Percentiles rank a stretch among this genome's conserved stretches.
Conservation (phyloP, 2,797 vertebrate genomes). For the Silurus lanzhouensis region DNA sequence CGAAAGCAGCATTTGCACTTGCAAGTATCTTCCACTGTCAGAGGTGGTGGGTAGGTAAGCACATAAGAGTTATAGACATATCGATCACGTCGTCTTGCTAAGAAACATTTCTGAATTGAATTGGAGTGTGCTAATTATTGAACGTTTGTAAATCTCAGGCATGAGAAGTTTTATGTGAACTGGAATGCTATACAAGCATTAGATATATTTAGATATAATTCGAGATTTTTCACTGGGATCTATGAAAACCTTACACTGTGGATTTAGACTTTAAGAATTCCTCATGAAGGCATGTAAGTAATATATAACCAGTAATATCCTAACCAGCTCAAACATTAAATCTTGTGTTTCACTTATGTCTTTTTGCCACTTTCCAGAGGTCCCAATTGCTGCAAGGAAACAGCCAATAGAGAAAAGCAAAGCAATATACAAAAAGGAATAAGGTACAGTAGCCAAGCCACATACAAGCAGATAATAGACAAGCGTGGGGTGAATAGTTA, state of each 20-base stretch:
- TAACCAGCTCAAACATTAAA: neutral
- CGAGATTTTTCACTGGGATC: neutral
- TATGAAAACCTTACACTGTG: neutral
- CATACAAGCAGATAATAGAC: neutral
- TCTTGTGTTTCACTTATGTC: neutral
- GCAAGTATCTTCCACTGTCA: conserved; percentile 1
- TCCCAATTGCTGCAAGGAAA: neutral
- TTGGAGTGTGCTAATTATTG: neutral
- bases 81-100: neutral
- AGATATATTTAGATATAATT: neutral
- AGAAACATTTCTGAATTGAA: conserved; percentile 8
- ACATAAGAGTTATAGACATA: neutral
- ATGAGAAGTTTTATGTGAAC: neutral
- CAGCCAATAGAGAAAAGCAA: neutral
- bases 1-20: neutral
- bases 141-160: neutral
- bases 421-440: neutral
- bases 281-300: neutral
- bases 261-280: neutral
- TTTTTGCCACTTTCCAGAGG: neutral
- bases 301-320: neutral
- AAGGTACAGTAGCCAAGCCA: neutral
- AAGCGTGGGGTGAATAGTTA: neutral
- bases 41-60: neutral
- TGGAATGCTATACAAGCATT: neutral